A percentile compares a stretch with the other conserved stretches of the same genome.
These are phyloP conservation scores for Scaptomyza montana DNA, from an alignment of 1,140 invertebrate genomes.

Conservation along the genomic window DNA sequence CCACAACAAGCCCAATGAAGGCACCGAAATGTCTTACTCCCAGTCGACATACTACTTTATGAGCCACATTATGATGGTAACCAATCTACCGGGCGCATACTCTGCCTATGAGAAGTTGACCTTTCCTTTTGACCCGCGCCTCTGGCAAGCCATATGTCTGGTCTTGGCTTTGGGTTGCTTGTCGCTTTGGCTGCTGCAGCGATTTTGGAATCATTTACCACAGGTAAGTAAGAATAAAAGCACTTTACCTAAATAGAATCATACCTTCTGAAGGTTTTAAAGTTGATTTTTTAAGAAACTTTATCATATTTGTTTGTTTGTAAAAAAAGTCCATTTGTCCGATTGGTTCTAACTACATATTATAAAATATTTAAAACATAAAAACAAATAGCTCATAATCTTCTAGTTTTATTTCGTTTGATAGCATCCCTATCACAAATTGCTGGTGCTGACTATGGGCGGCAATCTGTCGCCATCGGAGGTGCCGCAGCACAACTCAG, in stretches of 20 bases:
- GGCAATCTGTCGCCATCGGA: slow-evolving; percentile 42
- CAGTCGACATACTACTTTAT: slow-evolving; percentile 75
- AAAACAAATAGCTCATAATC: no score
- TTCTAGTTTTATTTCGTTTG: neutral
- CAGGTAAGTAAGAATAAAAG: neutral
- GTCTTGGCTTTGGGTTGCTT: slow-evolving; percentile 41
- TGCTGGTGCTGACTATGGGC: slow-evolving; percentile 62
- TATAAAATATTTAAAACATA: no score
- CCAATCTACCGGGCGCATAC: slow-evolving; percentile 67
- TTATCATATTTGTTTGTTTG: no score
- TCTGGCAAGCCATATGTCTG: slow-evolving; percentile 54
- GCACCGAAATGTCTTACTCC: slow-evolving; percentile 47
- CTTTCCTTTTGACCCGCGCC: slow-evolving; percentile 57
- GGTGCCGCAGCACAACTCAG: slow-evolving; percentile 39
- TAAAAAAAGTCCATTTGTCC: no score
- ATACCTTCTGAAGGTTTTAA: no score
- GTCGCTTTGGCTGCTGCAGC: slow-evolving; percentile 4
- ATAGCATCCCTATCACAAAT: slow-evolving; percentile 53
- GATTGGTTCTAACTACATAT: no score
- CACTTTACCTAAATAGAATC: no score
- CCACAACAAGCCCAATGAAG: slow-evolving; percentile 62
- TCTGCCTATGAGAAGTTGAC: slow-evolving; percentile 71
- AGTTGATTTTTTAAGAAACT: neutral
- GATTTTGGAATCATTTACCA: neutral
- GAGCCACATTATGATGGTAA: slow-evolving; percentile 74